Evolutionary conservation across 1,140 invertebrate species (phyloP), one percentile per base, ranked within the genome.

Genomic region (Catajapyx aquilonaris): DNA sequence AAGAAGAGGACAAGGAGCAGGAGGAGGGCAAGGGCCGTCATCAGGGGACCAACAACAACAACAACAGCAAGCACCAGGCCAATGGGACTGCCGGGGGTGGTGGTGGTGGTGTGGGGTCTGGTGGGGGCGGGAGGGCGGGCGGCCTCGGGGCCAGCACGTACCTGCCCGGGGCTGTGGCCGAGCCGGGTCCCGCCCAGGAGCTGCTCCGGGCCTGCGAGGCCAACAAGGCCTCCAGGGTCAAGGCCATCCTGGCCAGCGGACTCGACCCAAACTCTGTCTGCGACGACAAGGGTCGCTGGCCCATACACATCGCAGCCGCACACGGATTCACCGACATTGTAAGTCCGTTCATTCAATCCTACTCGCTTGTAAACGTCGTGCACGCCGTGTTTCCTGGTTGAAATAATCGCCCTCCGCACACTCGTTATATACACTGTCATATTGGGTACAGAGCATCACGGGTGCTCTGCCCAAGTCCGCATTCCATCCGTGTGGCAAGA

Each of bases 261-360:
- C 33, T 47, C 13, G 46, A 47, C 38, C 30, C 46, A 5, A 47
- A 47, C 35, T 31, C 46, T 11, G 44, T 47, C 31, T 45, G 44
- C 31, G 46, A 47, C 23, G 38, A 45, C 11, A 46, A 45, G 20
- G 46, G 46, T 15, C 30, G 46, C 31, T 47, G 44, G 39, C 40
- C 40, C 19, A 3, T 37, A 22, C 40, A 41, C 17, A 35, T 34
- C 35, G 46, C 46, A 3, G 35, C 43, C 4, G 37, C 41, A 20
- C 33, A 37, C 16, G 46, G 46, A 7, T 43, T 37, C 31, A 32
- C 38, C 0, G 20, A 32, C 11, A 43, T 47, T 18, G 46, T 47
- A 45, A 45, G 11, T 30, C 7, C 7, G n/a, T n/a, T n/a, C n/a
- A n/a, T n/a, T n/a, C n/a, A n/a, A n/a, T n/a, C n/a, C n/a, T n/a